Base-by-base conservation (phyloP, 2,113 vertebrate genomes). In the Rhadina sibilatrix region DNA sequence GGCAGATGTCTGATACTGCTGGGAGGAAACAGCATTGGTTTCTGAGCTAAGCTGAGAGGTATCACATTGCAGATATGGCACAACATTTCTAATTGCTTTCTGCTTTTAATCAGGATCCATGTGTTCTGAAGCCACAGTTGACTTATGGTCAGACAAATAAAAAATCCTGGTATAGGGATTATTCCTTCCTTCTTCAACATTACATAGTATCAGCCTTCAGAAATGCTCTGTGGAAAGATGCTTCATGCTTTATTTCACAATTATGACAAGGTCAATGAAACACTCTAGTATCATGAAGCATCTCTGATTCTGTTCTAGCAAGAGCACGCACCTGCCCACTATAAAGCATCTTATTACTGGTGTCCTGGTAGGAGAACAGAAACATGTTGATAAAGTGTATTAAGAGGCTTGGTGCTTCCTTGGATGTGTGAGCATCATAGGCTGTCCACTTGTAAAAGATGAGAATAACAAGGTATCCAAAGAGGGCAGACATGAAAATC, bases 381-480 rank as follows among this genome's bases (percentile, higher is more conserved):
- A 99, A 99, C 99, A 99, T 99, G 97, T 99, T 99, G 95, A 99
- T 99, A 74, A 99, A 99, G 93, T 99, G 98, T 56, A 99, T 99
- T 94, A 99, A 98, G 69, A 99, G 98, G 92, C 99, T 99, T 0
- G 99, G 99, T 10, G 99, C 99, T 5, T 98, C 97, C 94, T 89
- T 98, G 10, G 99, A 99, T 1, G 94, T 98, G 42, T 30, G 57
- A 6, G 97, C 99, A 35, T 99, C 94, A 0, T 99, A 99, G 5
- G 98, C 98, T 5, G 98, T 81, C 99, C 99, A 99, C 52, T 99
- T 99, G 84, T 99, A 99, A 93, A 99, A 99, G 94, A 99, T 98
- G 40, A 99, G 98, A 83, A 99, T 98, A 76, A 98, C 98, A 23
- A 99, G 98, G 93, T 99, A 99, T 72, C 99, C 99, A 60, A 99